A percentile compares a stretch with the other conserved stretches of the same genome.
Conservation (phyloP, 2,888 invertebrate species). For the Cynaeus angustus region DNA sequence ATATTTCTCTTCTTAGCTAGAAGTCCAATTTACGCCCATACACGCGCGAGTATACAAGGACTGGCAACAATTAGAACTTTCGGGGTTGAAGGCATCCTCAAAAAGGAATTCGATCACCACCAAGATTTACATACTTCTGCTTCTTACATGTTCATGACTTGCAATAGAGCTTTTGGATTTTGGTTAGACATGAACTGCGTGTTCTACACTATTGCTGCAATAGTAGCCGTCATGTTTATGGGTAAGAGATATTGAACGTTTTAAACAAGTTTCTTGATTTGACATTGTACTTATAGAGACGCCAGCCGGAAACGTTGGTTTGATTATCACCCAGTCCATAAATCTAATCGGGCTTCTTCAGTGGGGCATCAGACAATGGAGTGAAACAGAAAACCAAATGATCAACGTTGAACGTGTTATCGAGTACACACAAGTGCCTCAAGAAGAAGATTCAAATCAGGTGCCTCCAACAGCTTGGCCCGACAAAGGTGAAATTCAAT, state of each 20-base stretch:
- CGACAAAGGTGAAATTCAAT: conserved; percentile 78
- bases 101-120: conserved; percentile 77
- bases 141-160: conserved; percentile 79
- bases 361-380: conserved; percentile 84
- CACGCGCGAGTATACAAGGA: conserved; percentile 85
- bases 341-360: conserved; percentile 79
- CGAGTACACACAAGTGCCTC: conserved; percentile 70
- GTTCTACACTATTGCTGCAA: conserved; percentile 60
- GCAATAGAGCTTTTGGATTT: conserved; percentile 82
- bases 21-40: conserved; percentile 86
- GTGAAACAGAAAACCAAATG: conserved; percentile 86
- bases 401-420: conserved; percentile 88
- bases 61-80: conserved; percentile 85
- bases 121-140: conserved; percentile 83
- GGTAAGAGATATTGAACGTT: conserved; percentile 51
- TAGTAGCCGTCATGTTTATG: conserved; percentile 59
- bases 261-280: too few relatives aligned
- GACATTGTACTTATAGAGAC: conserved; percentile 39
- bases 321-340: conserved; percentile 89
- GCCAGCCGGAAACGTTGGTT: conserved; percentile 80
- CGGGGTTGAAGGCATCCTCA: conserved; percentile 77
- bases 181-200: conserved; percentile 75
- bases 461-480: conserved; percentile 76
- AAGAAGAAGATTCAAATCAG: conserved; percentile 66
- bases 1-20: conserved; percentile 75